Percentiles rank a stretch among this genome's conserved stretches.
These are phyloP conservation scores for Archocentrus centrarchus DNA, from an alignment of 2,113 vertebrate species.

Conservation along the genomic window DNA sequence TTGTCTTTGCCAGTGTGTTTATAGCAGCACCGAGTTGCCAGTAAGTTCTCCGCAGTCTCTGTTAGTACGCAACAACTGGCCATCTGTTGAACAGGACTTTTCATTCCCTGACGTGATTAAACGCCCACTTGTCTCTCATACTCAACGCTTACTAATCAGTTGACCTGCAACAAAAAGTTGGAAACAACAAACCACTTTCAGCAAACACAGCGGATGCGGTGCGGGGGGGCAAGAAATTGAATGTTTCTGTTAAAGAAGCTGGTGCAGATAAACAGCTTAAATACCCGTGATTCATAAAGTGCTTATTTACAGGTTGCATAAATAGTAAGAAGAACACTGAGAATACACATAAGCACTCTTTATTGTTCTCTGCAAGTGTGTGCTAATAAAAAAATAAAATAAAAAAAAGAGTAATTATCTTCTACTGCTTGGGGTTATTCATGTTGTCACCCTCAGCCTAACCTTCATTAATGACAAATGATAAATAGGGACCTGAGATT, in stretches of 20 bases:
- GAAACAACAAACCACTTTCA: slow-evolving; percentile 33
- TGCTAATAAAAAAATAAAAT: neutral
- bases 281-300: neutral
- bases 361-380: neutral
- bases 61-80: slow-evolving; percentile 18
- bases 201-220: neutral
- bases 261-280: neutral
- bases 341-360: neutral
- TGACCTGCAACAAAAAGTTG: slow-evolving; percentile 9
- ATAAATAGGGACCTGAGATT: slow-evolving; percentile 1
- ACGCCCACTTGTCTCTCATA: slow-evolving; percentile 43
- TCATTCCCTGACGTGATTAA: slow-evolving; percentile 37
- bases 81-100: slow-evolving; percentile 58
- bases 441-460: neutral
- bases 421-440: neutral
- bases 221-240: neutral
- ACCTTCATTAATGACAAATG: slow-evolving; percentile 34
- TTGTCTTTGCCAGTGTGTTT: neutral
- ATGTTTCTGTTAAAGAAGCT: neutral
- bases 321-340: neutral
- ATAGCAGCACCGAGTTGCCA: neutral
- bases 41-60: slow-evolving; percentile 24
- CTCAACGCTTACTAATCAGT: slow-evolving; percentile 54
- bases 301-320: neutral
- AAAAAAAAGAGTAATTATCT: neutral